Base-by-base conservation (phyloP, 2,888 invertebrate species). In the Drosophila antonietae region DNA sequence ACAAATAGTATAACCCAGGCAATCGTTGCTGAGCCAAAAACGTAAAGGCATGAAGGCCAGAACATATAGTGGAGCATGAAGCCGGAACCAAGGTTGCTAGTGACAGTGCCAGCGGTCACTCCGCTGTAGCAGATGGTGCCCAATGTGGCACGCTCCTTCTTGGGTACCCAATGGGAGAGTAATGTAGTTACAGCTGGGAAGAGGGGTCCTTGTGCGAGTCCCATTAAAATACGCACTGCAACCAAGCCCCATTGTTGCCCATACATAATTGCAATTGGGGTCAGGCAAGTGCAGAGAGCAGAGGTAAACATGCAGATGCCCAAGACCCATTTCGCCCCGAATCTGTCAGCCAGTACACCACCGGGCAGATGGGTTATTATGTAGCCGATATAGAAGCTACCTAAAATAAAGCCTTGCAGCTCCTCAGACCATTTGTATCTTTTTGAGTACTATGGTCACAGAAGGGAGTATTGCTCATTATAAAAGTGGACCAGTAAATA, bases 301-400 rank as follows among this genome's bases (percentile, higher is more conserved):
- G 97, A 96, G 10, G 95, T 94, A 0, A 97, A 91, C 18, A 97
- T 95, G 44, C 97, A 97, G 35, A 96, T 0, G 0, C 96, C 96
- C 14, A 97, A 93, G 0, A 96, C 94, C 92, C 96, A 96, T 91
- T 97, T 97, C 7, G 96, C 97, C 3, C 97, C 97, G 77, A 96
- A 96, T 72, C 94, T 94, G 83, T 96, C 96, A 0, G 97, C 95
- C 14, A 97, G 83, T 59, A 96, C 93, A 43, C 97, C 97, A 23
- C 96, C 97, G 0, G 97, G 97, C 12, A 97, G 86, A 89, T 97
- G 97, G 0, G 96, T 96, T 0, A 96, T 35, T 0, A 97, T 94
- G 92, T 97, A 97, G 1, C 97, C 97, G 93, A 96, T 96, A 93
- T 96, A 97, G 91, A 97, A 97, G 0, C 96, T 94, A 46, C 96